Base-by-base conservation (phyloP, 2,113 vertebrate species). In the Pimephales promelas region DNA sequence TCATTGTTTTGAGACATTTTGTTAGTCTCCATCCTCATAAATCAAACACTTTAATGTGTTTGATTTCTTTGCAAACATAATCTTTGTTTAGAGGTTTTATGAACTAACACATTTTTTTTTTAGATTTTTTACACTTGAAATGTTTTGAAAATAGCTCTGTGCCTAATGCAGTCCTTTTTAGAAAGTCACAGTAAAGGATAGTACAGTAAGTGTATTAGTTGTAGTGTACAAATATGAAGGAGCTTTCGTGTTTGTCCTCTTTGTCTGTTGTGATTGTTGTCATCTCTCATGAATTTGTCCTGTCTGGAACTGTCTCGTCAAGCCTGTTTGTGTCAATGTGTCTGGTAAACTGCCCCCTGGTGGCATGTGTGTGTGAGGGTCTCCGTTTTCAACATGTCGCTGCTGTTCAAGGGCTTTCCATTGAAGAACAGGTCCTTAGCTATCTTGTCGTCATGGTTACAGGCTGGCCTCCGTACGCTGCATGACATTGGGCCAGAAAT, bases 401-500 rank as follows among this genome's bases (percentile, higher is more conserved):
- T 71, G 61, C 79, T 79, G 43, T 80, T 90, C 83, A 89, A 86
- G 86, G 85, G 49, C 87, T 85, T 89, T 24, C 59, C 68, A 43
- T 75, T 59, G 66, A 88, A 89, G 88, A 75, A 64, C 83, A 16
- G 88, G 90, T 61, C 81, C 89, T 94, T 92, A 92, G 93, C 90
- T 92, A 89, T 96, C 92, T 92, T 95, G 34, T 96, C 96, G 93
- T 95, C 93, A 93, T 95, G 96, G 93, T 96, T 97, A 90, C 96
- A 99, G 98, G 98, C 98, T 88, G 98, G 98, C 91, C 95, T 99
- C 93, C 97, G 97, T 92, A 99, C 98, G 71, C 96, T 99, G 91
- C 98, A 99, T 93, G 98, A 99, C 95, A 99, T 99, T 90, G 98
- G 98, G 91, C 98, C 98, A 82, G 98, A 99, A 96, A 99, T 99